phyloP scores from a whole-genome alignment of 2,888 invertebrate genomes.

The Amphimallon solstitiale region DNA sequence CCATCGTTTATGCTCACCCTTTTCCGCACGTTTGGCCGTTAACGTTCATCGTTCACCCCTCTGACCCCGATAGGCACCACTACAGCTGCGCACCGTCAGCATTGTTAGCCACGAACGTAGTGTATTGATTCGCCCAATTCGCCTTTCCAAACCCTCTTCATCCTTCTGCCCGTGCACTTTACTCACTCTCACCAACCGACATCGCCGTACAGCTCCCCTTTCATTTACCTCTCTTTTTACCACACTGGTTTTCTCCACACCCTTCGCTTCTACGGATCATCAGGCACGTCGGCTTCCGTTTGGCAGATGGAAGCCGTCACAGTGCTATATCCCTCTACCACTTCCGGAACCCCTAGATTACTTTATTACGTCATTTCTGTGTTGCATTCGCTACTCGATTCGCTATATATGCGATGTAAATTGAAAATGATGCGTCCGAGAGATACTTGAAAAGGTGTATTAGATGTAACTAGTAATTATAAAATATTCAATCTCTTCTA shows the following conservation, averaged over 20 bases:
- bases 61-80: conserved; percentile 24
- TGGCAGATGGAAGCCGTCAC: conserved; percentile 52
- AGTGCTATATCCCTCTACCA: conserved; percentile 43
- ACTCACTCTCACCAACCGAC: conserved; percentile 18
- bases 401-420: not conserved
- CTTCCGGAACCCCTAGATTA: conserved; percentile 45
- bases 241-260: not conserved
- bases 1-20: not conserved
- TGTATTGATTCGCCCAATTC: conserved; percentile 48
- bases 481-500: no score
- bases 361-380: conserved; percentile 43
- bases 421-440: not conserved
- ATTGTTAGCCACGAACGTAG: conserved; percentile 43
- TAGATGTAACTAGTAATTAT: no score
- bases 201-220: not conserved
- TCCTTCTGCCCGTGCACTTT: conserved; percentile 25
- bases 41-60: conserved; percentile 3
- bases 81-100: conserved; percentile 31
- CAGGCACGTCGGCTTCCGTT: conserved; percentile 51
- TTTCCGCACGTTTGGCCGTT: not conserved
- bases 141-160: conserved; percentile 30
- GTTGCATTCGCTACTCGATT: not conserved
- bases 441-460: not conserved
- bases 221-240: conserved; percentile 7
- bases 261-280: conserved; percentile 7